These are phyloP conservation scores for Barnardius zonarius DNA, from an alignment of 2,113 vertebrate genomes.

Conservation along the genomic window DNA sequence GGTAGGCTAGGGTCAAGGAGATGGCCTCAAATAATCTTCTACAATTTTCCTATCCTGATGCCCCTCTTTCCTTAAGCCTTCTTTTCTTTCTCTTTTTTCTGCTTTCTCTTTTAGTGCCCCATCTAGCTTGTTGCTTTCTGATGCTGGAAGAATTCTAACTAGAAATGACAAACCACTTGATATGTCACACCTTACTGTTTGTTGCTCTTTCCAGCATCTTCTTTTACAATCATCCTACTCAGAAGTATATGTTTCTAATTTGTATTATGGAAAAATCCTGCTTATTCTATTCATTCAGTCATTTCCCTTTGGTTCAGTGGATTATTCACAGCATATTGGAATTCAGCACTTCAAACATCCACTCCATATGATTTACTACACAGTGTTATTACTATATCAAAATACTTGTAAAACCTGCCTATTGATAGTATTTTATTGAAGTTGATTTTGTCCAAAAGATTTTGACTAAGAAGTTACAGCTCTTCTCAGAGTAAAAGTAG, in stretches of 20 bases:
- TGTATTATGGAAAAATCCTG: not conserved
- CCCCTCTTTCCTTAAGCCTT: not conserved
- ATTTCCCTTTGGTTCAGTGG: not conserved
- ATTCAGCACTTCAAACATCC: not conserved
- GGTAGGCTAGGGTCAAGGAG: constrained; percentile 32
- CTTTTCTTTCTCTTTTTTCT: not conserved
- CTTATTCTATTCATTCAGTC: not conserved
- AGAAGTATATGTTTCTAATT: not conserved
- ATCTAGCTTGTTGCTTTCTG: constrained; percentile 1
- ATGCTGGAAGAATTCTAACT: not conserved
- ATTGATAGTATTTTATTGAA: not conserved
- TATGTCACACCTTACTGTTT: not conserved
- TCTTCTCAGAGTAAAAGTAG: not conserved
- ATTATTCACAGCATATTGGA: not conserved
- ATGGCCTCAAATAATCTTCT: constrained; percentile 25
- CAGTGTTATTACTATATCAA: not conserved
- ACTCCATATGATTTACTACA: not conserved
- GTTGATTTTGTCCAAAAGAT: not conserved
- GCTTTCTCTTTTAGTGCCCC: not conserved
- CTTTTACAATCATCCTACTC: not conserved
- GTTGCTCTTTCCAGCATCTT: not conserved
- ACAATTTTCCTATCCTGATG: not conserved
- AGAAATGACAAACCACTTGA: constrained; percentile 20
- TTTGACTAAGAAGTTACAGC: not conserved
- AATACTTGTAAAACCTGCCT: not conserved